Evolutionary conservation across 2,113 vertebrate species (phyloP).

Genomic region (Gopherus evgoodei): DNA sequence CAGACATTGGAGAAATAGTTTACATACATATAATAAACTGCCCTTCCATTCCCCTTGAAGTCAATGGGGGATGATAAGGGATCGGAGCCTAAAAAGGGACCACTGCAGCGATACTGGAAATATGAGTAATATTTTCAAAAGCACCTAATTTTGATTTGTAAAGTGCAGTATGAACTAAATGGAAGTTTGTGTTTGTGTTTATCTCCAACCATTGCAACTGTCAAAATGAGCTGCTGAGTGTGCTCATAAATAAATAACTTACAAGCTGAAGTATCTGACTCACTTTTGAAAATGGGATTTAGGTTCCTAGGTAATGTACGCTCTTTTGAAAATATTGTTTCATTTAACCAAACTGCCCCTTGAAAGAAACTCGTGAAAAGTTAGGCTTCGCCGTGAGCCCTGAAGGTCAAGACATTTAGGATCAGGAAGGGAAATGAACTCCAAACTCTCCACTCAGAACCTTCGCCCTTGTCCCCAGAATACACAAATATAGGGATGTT

Average conservation of each 20-base stretch:
- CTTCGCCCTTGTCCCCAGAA: background rate
- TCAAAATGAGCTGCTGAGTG: background rate
- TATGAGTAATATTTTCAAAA: background rate
- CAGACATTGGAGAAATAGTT: background rate
- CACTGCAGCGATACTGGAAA: accelerated
- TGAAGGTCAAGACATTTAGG: background rate
- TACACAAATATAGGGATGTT: background rate
- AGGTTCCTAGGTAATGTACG: background rate
- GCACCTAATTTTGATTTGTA: background rate
- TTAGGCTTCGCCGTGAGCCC: background rate
- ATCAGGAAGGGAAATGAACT: background rate
- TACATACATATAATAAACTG: background rate
- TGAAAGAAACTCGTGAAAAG: background rate
- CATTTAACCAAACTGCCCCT: background rate
- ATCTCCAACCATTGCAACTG: background rate
- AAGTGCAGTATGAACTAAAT: background rate
- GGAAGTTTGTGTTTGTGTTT: conserved; percentile 17
- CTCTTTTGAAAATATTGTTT: background rate
- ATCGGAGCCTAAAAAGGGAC: background rate
- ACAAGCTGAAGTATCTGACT: background rate
- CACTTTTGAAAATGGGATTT: background rate
- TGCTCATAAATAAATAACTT: background rate
- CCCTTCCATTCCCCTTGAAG: background rate
- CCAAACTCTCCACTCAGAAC: background rate
- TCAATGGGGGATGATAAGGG: background rate